phyloP scores from a whole-genome alignment of 2,797 vertebrate genomes.

The Enteromius paludinosus region DNA sequence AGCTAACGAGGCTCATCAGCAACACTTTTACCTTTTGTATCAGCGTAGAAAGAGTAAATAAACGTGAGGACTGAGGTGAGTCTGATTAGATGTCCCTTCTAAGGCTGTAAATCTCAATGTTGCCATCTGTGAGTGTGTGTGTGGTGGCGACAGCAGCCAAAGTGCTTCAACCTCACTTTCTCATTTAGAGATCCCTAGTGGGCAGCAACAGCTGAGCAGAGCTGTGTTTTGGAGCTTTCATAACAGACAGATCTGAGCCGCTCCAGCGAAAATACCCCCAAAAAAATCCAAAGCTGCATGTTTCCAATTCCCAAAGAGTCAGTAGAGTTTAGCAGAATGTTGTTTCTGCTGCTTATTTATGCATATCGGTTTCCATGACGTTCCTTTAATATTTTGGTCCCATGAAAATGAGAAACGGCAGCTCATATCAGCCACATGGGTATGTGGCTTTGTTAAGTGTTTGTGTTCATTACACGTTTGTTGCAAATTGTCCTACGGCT shows the following conservation, averaged over 20 bases:
- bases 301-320: conserved; percentile 29
- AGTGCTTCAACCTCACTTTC: conserved; percentile 47
- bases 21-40: background rate
- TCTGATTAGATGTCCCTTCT: background rate
- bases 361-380: background rate
- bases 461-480: conserved; percentile 57
- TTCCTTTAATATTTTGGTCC: conserved; percentile 3
- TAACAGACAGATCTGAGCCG: conserved; percentile 42
- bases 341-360: conserved; percentile 31
- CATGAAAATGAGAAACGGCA: background rate
- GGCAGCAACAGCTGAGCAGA: conserved; percentile 55
- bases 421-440: conserved; percentile 9
- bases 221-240: conserved; percentile 43
- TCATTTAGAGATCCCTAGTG: conserved; percentile 48
- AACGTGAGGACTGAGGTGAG: background rate
- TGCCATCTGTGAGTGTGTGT: conserved; percentile 25
- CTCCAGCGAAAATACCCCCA: conserved; percentile 28
- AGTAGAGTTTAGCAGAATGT: conserved; percentile 23
- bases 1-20: background rate
- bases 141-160: conserved; percentile 63
- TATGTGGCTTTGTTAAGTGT: conserved; percentile 50
- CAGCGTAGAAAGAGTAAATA: background rate
- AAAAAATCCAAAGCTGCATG: conserved; percentile 26
- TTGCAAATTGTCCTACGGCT: conserved; percentile 61
- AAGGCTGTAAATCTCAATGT: conserved; percentile 8